phyloP scores from a whole-genome alignment of 2,888 invertebrate species.

The Galeruca laticollis region DNA sequence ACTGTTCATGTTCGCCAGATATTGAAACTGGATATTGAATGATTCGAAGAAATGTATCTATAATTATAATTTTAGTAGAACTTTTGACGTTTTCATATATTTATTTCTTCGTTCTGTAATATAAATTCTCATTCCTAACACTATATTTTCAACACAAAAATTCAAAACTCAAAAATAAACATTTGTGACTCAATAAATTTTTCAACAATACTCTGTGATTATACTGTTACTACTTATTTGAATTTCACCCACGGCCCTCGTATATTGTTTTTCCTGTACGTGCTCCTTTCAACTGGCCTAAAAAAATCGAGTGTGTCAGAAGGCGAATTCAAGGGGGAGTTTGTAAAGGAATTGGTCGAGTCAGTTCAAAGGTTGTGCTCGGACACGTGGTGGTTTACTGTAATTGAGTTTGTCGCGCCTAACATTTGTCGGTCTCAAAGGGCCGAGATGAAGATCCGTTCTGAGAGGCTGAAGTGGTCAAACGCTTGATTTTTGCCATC shows the following conservation, averaged over 20 bases:
- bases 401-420: constrained; percentile 61
- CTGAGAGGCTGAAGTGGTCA: constrained; percentile 5
- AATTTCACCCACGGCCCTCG: not conserved
- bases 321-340: constrained; percentile 33
- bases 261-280: not conserved
- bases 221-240: no score
- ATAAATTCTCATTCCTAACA: no score
- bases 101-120: no score
- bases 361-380: constrained; percentile 59
- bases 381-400: constrained; percentile 62
- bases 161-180: no score
- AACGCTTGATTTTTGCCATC: not conserved
- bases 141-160: no score
- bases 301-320: constrained; percentile 5
- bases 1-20: no score
- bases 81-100: no score
- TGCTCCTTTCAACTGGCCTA: not conserved
- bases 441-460: constrained; percentile 42
- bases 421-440: constrained; percentile 59
- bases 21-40: no score
- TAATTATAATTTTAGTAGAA: no score
- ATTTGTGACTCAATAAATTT: no score
- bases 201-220: no score
- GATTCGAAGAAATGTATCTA: no score
- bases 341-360: constrained; percentile 47